phyloP scores from a whole-genome alignment of 2,888 invertebrate genomes.

The Caenorhabditis sp. region DNA sequence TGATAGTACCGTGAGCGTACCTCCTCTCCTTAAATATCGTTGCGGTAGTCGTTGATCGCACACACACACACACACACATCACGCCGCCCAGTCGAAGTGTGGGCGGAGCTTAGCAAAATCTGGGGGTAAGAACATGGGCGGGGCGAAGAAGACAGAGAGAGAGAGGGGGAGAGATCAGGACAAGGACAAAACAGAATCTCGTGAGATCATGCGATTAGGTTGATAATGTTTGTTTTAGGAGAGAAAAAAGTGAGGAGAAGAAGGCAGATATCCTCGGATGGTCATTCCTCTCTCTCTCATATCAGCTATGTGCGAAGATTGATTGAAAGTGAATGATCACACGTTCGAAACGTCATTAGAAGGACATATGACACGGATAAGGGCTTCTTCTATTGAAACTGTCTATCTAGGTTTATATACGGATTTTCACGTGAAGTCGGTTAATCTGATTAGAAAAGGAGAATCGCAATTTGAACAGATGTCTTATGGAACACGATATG shows the following conservation, averaged over 20 bases:
- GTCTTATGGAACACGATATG: neutral
- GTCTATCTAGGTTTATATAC: slow-evolving; percentile 17
- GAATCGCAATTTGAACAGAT: neutral
- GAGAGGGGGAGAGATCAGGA: slow-evolving; percentile 17
- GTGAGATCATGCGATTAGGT: slow-evolving; percentile 63
- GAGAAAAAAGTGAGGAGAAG: slow-evolving; percentile 23
- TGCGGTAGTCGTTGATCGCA: slow-evolving; percentile 59
- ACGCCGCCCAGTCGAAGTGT: slow-evolving; percentile 45
- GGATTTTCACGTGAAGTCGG: slow-evolving; percentile 40
- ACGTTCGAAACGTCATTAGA: slow-evolving; percentile 31
- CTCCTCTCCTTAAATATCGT: slow-evolving; percentile 54
- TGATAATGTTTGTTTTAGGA: slow-evolving; percentile 62
- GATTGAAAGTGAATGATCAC: slow-evolving; percentile 41
- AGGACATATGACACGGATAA: slow-evolving; percentile 32
- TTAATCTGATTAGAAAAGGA: slow-evolving; percentile 15
- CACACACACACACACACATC: too few relatives aligned
- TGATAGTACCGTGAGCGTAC: slow-evolving; percentile 48
- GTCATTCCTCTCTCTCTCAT: slow-evolving; percentile 2
- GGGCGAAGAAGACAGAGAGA: slow-evolving; percentile 29
- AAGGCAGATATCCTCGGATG: slow-evolving; percentile 15
- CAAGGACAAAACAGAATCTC: slow-evolving; percentile 50
- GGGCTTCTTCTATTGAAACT: slow-evolving; percentile 17
- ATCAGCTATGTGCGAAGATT: slow-evolving; percentile 1
- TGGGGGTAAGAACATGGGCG: slow-evolving; percentile 53
- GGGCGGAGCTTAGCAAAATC: slow-evolving; percentile 35